Evolutionary conservation across 2,113 vertebrate species (phyloP).

Genomic region (Mobula birostris): DNA sequence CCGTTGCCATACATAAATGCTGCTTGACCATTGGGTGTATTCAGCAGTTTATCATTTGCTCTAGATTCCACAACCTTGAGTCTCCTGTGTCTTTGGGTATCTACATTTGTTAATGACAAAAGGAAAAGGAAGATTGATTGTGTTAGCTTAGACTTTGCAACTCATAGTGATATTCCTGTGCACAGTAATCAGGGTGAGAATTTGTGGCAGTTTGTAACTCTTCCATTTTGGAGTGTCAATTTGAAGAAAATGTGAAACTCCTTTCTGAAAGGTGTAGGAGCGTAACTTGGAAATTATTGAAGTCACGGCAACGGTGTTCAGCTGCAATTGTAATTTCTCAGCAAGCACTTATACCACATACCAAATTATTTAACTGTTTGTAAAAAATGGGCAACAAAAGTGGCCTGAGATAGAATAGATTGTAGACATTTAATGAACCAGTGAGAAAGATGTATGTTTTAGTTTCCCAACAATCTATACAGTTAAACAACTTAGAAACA

Average conservation of each 20-base stretch:
- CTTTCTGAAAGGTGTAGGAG: not conserved
- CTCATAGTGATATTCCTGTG: not conserved
- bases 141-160: not conserved
- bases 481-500: too few species aligned
- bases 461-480: not conserved
- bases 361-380: not conserved
- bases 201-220: not conserved
- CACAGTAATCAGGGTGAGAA: not conserved
- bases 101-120: not conserved
- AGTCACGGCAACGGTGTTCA: not conserved
- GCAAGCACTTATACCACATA: not conserved
- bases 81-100: not conserved
- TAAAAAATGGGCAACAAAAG: not conserved
- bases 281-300: not conserved
- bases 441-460: not conserved
- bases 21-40: too few species aligned
- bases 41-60: too few species aligned
- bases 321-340: not conserved
- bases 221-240: not conserved
- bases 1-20: too few species aligned
- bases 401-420: not conserved
- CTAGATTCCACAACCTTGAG: too few species aligned
- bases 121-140: not conserved
- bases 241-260: not conserved
- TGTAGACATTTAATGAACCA: not conserved